These are phyloP conservation scores for Globodera ellingtonae DNA, from an alignment of 1,140 invertebrate species.

Conservation along the genomic window DNA sequence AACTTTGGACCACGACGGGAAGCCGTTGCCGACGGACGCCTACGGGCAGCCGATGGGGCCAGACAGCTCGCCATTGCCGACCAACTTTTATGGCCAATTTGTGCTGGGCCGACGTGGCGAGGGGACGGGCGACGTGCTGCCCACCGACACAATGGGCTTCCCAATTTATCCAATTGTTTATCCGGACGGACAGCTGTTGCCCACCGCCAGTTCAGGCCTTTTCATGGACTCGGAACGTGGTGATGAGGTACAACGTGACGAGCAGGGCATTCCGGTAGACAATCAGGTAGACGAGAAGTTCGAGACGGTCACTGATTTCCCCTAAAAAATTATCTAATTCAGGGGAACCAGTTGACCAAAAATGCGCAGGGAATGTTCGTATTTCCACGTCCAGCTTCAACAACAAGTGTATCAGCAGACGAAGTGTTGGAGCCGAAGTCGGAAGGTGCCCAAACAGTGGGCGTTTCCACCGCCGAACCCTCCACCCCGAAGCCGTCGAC, in stretches of 20 bases:
- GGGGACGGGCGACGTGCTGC: not conserved
- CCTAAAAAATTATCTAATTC: not conserved
- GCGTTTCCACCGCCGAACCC: not conserved
- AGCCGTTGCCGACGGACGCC: slow-evolving; percentile 45
- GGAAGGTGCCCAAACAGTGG: not conserved
- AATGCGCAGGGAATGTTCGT: slow-evolving; percentile 20
- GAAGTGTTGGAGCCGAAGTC: slow-evolving; percentile 1
- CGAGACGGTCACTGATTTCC: too few species aligned
- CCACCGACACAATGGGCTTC: slow-evolving; percentile 25
- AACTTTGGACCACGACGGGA: slow-evolving; percentile 39
- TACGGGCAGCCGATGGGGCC: slow-evolving; percentile 41
- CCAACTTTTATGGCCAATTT: slow-evolving; percentile 41
- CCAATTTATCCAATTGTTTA: slow-evolving; percentile 33
- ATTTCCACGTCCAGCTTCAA: slow-evolving; percentile 17
- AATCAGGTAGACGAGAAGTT: not conserved
- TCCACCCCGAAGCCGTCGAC: not conserved
- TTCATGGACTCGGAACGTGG: slow-evolving; percentile 38
- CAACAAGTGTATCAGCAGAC: not conserved
- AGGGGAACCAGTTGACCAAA: slow-evolving; percentile 2
- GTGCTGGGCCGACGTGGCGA: slow-evolving; percentile 19
- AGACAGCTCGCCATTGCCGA: slow-evolving; percentile 48
- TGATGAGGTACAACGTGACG: slow-evolving; percentile 38
- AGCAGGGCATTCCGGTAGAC: slow-evolving; percentile 41
- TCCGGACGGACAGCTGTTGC: slow-evolving; percentile 45
- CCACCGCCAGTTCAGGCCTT: slow-evolving; percentile 34